phyloP scores from a whole-genome alignment of 2,797 vertebrate species.

The Podarcis siculus region DNA sequence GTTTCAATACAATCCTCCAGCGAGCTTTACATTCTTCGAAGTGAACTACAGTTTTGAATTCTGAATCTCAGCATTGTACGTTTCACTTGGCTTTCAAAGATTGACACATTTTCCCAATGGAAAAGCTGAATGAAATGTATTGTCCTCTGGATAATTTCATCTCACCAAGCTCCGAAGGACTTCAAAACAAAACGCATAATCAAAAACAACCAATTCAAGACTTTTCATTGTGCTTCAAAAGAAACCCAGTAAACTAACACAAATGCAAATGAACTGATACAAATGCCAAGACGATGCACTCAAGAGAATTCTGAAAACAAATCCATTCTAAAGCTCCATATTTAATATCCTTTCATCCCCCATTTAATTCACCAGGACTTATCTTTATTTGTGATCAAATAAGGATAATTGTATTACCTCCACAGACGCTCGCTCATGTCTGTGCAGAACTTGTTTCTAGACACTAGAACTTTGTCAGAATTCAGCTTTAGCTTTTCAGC shows the following conservation, averaged over 20 bases:
- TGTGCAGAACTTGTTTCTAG: neutral
- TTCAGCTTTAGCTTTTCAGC: neutral
- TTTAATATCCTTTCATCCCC: neutral
- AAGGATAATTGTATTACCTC: neutral
- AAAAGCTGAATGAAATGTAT: conserved; percentile 12
- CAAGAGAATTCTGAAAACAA: neutral
- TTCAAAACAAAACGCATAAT: neutral
- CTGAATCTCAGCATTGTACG: neutral
- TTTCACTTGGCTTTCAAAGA: neutral
- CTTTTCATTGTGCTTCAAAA: neutral
- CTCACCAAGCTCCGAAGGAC: neutral
- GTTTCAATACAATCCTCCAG: neutral
- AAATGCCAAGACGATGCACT: neutral
- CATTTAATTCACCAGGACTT: neutral
- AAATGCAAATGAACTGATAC: neutral
- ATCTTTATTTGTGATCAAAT: neutral
- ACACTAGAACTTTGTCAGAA: neutral
- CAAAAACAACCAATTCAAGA: neutral
- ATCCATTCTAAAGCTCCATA: neutral
- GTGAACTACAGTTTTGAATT: neutral
- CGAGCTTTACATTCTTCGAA: neutral
- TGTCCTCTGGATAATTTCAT: conserved; percentile 9
- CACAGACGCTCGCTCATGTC: no score
- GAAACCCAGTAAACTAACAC: neutral
- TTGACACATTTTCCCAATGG: neutral